A percentile compares a stretch with the other conserved stretches of the same genome.
Conservation (phyloP, 2,797 vertebrate species). For the Thamnophis elegans region DNA sequence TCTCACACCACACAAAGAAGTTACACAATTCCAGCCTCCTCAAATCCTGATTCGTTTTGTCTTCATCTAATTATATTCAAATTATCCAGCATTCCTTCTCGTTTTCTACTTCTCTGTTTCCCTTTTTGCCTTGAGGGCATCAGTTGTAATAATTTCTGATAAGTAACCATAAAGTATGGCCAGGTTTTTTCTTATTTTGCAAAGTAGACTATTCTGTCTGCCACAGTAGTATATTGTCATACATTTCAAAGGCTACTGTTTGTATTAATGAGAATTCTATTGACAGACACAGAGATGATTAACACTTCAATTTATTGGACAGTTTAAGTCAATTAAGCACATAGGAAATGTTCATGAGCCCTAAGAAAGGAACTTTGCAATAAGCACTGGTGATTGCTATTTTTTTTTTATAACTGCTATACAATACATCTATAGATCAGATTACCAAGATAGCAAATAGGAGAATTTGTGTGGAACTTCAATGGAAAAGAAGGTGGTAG, state of each 20-base stretch:
- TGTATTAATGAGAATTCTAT: neutral
- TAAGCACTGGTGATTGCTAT: neutral
- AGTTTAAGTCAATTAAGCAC: neutral
- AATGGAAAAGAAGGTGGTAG: neutral
- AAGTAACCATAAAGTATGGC: neutral
- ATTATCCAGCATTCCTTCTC: neutral
- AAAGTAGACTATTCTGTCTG: neutral
- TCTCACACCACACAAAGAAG: neutral
- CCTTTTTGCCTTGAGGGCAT: neutral
- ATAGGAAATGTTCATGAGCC: neutral
- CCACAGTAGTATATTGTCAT: neutral
- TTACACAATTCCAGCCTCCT: neutral
- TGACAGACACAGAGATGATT: too few relatives aligned
- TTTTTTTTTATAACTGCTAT: neutral
- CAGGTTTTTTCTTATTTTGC: neutral
- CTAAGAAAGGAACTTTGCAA: neutral
- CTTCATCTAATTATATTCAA: neutral
- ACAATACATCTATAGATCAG: neutral
- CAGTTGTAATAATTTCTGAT: neutral
- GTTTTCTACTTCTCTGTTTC: neutral
- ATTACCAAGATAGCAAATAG: neutral
- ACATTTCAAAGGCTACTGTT: neutral
- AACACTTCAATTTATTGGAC: neutral
- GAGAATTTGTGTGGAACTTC: neutral
- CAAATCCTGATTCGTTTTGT: neutral